phyloP scores from a whole-genome alignment of 2,797 vertebrate species.

The Lycodopsis pacificus region DNA sequence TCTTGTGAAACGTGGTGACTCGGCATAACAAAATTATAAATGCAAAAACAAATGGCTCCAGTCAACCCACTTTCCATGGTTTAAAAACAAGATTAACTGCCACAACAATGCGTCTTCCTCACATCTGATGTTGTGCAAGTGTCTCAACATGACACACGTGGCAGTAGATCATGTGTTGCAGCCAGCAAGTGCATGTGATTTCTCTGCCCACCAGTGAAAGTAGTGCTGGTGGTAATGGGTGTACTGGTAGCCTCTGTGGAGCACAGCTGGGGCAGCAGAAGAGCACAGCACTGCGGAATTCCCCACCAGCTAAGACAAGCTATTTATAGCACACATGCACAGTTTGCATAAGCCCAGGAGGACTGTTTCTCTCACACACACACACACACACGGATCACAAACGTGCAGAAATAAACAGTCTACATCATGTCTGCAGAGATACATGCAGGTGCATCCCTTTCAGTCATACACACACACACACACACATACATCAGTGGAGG shows the following conservation, averaged over 20 bases:
- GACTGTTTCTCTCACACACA: constrained; percentile 31
- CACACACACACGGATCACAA: constrained; percentile 16
- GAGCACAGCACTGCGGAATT: constrained; percentile 80
- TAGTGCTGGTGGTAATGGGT: constrained; percentile 59
- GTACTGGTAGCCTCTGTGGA: constrained; percentile 63
- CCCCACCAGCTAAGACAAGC: constrained; percentile 75
- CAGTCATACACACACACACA: constrained; percentile 2
- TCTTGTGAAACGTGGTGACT: neutral
- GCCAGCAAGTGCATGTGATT: constrained; percentile 6
- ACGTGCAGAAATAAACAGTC: constrained; percentile 23
- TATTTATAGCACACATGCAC: constrained; percentile 76
- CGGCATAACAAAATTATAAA: constrained; percentile 18
- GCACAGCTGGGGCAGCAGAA: constrained; percentile 74
- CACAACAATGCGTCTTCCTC: constrained; percentile 35
- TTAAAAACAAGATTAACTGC: constrained; percentile 51
- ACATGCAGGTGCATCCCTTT: constrained; percentile 36
- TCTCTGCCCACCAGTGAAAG: constrained; percentile 46
- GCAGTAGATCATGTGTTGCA: constrained; percentile 51
- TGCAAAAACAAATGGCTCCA: constrained; percentile 13
- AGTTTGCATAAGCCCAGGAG: constrained; percentile 63
- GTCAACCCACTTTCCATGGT: constrained; percentile 50
- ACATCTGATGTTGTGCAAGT: constrained; percentile 54
- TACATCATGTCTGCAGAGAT: constrained; percentile 11
- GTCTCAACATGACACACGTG: constrained; percentile 55
- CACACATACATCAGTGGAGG: constrained; percentile 31